Evolutionary conservation across 2,888 invertebrate genomes (phyloP), one percentile per base, ranked within the genome.

Genomic region (Melinaea menophilus): DNA sequence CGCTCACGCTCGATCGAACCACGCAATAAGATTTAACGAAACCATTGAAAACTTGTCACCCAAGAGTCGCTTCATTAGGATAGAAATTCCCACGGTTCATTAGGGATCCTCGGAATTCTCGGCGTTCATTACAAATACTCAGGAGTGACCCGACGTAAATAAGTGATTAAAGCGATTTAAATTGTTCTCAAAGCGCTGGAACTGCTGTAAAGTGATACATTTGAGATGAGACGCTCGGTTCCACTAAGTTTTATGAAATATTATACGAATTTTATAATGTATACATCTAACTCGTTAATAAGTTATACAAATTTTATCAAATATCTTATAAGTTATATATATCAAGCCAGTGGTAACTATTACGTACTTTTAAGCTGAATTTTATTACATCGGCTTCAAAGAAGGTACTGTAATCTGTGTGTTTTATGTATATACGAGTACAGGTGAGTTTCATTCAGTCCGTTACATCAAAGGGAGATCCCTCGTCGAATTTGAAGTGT

Each of bases 131-230:
- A 88, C 83, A 86, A 87, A 84, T 88, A 84, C 84, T 81, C 83
- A 74, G 76, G 79, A 81, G 85, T 79, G 86, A 84, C 85, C 79
- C 78, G 75, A 80, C 85, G 85, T 90, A 89, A 90, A 90, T 90
- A 90, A 89, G 88, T 89, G 90, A 90, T 90, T 88, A 90, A 89
- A 86, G 85, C 88, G 87, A 88, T 87, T 86, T 80, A 83, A 82
- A 88, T 90, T 90, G 90, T 90, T 90, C 88, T 88, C 84, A 83
- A 83, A 79, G 22, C 81, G 79, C 75, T 78, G 75, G 66, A 65
- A 63, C 69, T 76, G 75, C 76, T 84, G 85, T 86, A 84, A 79
- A 81, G 83, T 86, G 84, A 84, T 88, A 86, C 87, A 88, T 88
- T 87, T 87, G 80, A 79, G 83, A 88, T 87, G 85, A 88, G 83